phyloP scores from a whole-genome alignment of 2,113 vertebrate genomes.

The Clarias magur region DNA sequence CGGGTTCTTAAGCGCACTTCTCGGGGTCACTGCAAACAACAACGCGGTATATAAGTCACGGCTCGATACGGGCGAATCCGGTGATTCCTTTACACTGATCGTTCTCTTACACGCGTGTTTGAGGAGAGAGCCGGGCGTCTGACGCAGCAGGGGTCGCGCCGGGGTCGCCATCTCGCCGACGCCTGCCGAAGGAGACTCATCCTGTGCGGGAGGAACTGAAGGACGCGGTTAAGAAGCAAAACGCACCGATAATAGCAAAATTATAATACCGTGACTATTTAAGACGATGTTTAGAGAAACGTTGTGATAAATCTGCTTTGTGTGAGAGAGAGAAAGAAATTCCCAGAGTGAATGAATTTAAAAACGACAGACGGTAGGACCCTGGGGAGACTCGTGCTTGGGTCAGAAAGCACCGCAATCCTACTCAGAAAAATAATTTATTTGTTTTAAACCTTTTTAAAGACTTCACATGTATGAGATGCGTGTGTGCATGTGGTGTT shows the following conservation, averaged over 20 bases:
- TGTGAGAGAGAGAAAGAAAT: neutral
- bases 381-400: too few species aligned
- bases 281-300: neutral
- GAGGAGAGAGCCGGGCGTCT: constrained; percentile 41
- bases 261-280: neutral
- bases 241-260: neutral
- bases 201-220: constrained; percentile 47
- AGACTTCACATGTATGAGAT: neutral
- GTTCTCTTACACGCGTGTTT: constrained; percentile 44
- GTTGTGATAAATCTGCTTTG: neutral
- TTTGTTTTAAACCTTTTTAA: neutral
- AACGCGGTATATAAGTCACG: neutral
- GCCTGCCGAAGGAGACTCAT: constrained; percentile 35
- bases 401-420: neutral
- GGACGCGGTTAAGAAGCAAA: constrained; percentile 26
- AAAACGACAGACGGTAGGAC: neutral
- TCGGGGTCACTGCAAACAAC: constrained; percentile 66
- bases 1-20: constrained; percentile 69
- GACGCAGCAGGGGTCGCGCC: constrained; percentile 19
- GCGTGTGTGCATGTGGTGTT: neutral
- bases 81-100: too few species aligned
- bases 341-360: too few species aligned
- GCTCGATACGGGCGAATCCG: neutral
- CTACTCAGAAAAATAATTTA: neutral
- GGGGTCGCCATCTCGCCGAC: neutral